A percentile compares a stretch with the other conserved stretches of the same genome.
Evolutionary conservation across 1,140 invertebrate species (phyloP).

Genomic region (Saxidomus purpurata): DNA sequence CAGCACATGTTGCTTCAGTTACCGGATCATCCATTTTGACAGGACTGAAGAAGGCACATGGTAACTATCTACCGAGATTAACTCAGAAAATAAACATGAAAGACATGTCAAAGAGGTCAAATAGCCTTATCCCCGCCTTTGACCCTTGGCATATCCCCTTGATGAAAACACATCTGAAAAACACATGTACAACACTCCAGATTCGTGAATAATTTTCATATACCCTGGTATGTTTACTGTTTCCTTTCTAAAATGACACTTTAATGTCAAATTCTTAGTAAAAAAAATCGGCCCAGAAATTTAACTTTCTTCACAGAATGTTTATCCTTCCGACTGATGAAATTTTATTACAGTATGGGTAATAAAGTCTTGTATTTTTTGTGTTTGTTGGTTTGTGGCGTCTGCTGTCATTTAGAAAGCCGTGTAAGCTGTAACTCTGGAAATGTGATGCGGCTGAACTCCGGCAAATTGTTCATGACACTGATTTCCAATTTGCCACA

Average conservation of each 20-base stretch:
- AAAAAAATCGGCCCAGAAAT: not conserved
- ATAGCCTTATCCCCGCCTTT: not conserved
- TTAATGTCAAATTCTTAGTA: not conserved
- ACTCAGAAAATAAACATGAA: slow-evolving; percentile 37
- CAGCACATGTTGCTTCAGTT: slow-evolving; percentile 18
- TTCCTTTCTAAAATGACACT: not conserved
- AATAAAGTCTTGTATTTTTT: slow-evolving; percentile 17
- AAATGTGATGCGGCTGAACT: not conserved
- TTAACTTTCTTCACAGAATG: not conserved
- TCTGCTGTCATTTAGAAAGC: not conserved
- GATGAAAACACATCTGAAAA: slow-evolving; percentile 17
- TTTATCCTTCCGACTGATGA: not conserved
- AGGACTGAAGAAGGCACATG: not conserved
- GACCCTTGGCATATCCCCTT: slow-evolving; percentile 20
- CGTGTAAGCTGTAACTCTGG: not conserved
- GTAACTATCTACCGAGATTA: slow-evolving; percentile 1
- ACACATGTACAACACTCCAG: not conserved
- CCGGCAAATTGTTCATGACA: slow-evolving; percentile 11
- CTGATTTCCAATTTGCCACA: slow-evolving; percentile 32
- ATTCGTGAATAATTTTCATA: not conserved
- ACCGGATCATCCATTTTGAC: not conserved
- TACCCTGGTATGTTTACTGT: not conserved
- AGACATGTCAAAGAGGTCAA: slow-evolving; percentile 46
- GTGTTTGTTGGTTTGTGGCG: not conserved
- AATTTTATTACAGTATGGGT: not conserved